Conservation (phyloP, 2,888 invertebrate genomes). For the Chironomus riparius region DNA sequence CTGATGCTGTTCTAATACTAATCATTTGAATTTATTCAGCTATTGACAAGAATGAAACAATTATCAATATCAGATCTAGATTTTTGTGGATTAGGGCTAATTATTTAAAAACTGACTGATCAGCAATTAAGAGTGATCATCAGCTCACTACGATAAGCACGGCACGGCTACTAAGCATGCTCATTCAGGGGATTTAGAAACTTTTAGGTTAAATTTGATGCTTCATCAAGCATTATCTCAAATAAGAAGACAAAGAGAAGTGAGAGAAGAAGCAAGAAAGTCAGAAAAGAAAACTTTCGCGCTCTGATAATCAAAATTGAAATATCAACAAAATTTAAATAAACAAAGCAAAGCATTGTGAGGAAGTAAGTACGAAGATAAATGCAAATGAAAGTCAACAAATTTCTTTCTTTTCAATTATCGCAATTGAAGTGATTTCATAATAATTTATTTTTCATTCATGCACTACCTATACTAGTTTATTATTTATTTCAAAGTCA, state of each 20-base stretch:
- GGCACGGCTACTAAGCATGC: too few species aligned
- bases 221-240: neutral
- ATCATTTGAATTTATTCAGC: neutral
- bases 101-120: too few species aligned
- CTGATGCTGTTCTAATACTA: too few species aligned
- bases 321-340: neutral
- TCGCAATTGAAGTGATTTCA: constrained; percentile 3
- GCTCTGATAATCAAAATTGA: neutral
- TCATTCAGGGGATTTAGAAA: too few species aligned
- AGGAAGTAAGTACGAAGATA: neutral
- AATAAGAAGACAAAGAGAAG: neutral
- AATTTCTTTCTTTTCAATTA: neutral
- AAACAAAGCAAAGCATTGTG: neutral
- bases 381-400: constrained; percentile 6
- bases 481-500: constrained; percentile 7
- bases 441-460: neutral
- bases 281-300: constrained; percentile 3
- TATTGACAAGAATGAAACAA: neutral
- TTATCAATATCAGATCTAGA: too few species aligned
- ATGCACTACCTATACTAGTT: neutral
- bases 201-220: neutral
- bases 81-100: too few species aligned
- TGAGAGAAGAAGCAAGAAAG: neutral
- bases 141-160: too few species aligned
- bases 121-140: too few species aligned